Conservation (phyloP, 2,113 vertebrate genomes). For the Apaloderma vittatum region DNA sequence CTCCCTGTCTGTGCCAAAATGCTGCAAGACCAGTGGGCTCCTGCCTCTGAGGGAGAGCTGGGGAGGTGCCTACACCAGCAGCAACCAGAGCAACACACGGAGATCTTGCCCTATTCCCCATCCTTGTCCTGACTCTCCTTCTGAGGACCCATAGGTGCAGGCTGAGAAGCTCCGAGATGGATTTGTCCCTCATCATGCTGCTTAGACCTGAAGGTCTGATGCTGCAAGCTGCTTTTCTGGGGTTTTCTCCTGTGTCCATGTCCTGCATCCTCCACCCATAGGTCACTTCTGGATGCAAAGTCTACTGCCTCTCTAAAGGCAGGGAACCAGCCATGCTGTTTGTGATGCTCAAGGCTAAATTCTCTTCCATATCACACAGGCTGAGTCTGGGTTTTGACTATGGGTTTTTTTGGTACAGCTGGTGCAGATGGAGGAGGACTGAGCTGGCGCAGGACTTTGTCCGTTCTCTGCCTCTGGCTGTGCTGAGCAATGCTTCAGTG, state of each 20-base stretch:
- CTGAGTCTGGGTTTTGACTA: neutral
- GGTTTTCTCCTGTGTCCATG: accelerated
- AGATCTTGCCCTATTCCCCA: neutral
- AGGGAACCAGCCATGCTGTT: accelerated
- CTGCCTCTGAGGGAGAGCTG: neutral
- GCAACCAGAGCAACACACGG: neutral
- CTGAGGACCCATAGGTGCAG: neutral
- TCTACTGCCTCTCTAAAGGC: accelerated
- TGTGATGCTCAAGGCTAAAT: neutral
- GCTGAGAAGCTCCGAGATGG: neutral
- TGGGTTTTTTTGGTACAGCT: neutral
- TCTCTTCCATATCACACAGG: accelerated
- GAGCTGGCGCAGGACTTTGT: neutral
- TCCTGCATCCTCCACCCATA: neutral
- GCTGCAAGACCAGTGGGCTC: neutral
- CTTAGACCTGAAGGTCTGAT: neutral
- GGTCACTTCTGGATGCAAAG: neutral
- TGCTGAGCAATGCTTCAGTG: too few species aligned
- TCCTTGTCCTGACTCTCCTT: neutral
- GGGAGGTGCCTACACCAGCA: neutral
- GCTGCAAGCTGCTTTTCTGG: neutral
- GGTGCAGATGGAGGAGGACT: neutral
- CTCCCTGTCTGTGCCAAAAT: neutral
- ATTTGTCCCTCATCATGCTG: neutral
- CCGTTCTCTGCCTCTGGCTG: neutral